These are phyloP conservation scores for Leptogaster cylindrica DNA, from an alignment of 2,888 invertebrate species.

Conservation along the genomic window DNA sequence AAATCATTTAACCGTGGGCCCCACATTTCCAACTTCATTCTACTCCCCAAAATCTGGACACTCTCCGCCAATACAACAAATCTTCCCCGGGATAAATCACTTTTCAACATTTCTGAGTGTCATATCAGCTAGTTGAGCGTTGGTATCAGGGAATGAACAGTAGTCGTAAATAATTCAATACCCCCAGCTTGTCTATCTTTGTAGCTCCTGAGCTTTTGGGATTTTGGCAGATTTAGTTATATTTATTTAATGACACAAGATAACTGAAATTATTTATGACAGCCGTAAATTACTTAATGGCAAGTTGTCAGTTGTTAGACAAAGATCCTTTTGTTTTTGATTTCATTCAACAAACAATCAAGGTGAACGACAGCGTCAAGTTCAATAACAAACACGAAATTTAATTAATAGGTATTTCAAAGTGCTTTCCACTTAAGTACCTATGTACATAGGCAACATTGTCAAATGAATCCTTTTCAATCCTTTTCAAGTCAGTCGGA, in stretches of 20 bases:
- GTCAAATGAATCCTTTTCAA: too few relatives aligned
- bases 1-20: constrained; percentile 10
- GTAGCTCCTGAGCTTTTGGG: constrained; percentile 30
- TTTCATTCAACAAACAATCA: background rate
- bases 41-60: constrained; percentile 19
- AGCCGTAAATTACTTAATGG: constrained; percentile 7
- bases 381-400: background rate
- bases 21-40: background rate
- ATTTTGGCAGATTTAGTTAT: constrained; percentile 33
- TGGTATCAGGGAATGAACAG: constrained; percentile 27
- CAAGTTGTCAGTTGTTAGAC: background rate
- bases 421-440: too few relatives aligned
- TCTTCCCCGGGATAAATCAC: constrained; percentile 30
- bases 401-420: background rate
- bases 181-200: constrained; percentile 22
- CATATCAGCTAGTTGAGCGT: constrained; percentile 30
- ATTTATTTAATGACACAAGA: constrained; percentile 32
- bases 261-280: constrained; percentile 25
- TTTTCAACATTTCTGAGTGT: constrained; percentile 35
- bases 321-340: background rate
- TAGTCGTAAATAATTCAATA: constrained; percentile 36
- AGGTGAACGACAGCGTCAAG: background rate
- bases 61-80: constrained; percentile 18
- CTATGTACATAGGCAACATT: too few relatives aligned
- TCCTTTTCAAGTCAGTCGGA: too few relatives aligned